phyloP scores from a whole-genome alignment of 2,888 invertebrate genomes.

The Hemicrepidius hirtus region DNA sequence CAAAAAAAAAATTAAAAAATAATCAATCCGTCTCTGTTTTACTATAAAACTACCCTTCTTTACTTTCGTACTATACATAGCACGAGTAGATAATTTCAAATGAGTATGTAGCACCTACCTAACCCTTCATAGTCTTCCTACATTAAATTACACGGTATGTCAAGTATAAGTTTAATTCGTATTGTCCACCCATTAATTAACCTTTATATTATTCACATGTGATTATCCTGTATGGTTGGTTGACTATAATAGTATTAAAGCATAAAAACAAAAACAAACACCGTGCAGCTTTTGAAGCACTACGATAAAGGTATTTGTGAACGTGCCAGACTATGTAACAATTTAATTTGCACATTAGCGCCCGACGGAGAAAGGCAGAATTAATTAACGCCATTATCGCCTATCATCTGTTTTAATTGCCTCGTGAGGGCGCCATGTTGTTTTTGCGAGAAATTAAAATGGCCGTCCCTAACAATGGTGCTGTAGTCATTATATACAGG shows the following conservation, averaged over 20 bases:
- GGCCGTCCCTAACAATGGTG: slow-evolving; percentile 72
- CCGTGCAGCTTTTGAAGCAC: slow-evolving; percentile 9
- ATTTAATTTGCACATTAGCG: slow-evolving; percentile 74
- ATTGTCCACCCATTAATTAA: neutral
- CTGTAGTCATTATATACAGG: slow-evolving; percentile 70
- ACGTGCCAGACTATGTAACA: slow-evolving; percentile 71
- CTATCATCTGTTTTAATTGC: slow-evolving; percentile 75
- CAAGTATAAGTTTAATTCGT: no score
- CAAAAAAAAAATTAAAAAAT: no score
- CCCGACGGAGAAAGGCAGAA: slow-evolving; percentile 73
- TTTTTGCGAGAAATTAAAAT: slow-evolving; percentile 73
- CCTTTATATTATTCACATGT: no score
- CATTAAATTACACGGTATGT: no score
- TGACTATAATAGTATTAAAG: neutral
- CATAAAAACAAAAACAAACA: slow-evolving; percentile 12
- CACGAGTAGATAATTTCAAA: no score
- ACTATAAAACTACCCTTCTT: no score
- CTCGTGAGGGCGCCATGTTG: slow-evolving; percentile 72
- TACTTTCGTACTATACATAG: no score
- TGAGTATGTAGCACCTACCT: no score
- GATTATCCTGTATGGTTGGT: neutral
- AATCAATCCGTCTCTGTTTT: no score
- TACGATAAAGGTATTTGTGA: slow-evolving; percentile 61
- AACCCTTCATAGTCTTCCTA: no score
- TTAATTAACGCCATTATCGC: slow-evolving; percentile 74